Evolutionary conservation across 2,888 invertebrate species (phyloP), one percentile per base, ranked within the genome.

Genomic region (Meiosimyza decipiens): DNA sequence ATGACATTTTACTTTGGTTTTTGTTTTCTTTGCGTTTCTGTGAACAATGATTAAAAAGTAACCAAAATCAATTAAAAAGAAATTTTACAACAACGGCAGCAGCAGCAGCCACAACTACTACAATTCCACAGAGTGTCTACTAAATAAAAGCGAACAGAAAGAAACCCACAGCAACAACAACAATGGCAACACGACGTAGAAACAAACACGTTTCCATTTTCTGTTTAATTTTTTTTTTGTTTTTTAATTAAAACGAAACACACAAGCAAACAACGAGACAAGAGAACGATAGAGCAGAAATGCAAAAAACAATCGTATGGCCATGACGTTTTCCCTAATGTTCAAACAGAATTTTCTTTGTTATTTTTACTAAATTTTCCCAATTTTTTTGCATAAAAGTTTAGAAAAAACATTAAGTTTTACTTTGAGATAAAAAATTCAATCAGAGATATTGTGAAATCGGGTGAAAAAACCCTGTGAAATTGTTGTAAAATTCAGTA

Each of bases 401-500:
- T 62, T 73, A 73, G 67, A 65, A n/a, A 2, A 65, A 57, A 70
- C 40, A 62, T 28, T 71, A 16, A 40, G 33, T 15, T 71, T 71
- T 68, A 52, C 18, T 64, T 71, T 64, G 13, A 13, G 15, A 15
- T 15, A 22, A 49, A 73, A 71, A 73, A 75, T 71, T 54, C 9
- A 6, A 9, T 2, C 6, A 15, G 18, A 73, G 59, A 22, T 13
- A 12, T 1, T 16, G n/a, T 28, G 15, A 13, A 74, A 75, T 62
- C 63, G 75, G 55, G 55, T 74, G 51, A 72, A 77, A 77, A 74
- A 76, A 69, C 73, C 66, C 12, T 73, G 62, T 72, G 40, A 78
- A 77, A 76, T 75, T 63, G 54, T 67, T 51, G 50, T 52, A 71
- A 74, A 67, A 73, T 74, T 66, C 75, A 77, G 75, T 74, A 70